Conservation (phyloP, 2,888 invertebrate species). For the Eupsilia transversa region DNA sequence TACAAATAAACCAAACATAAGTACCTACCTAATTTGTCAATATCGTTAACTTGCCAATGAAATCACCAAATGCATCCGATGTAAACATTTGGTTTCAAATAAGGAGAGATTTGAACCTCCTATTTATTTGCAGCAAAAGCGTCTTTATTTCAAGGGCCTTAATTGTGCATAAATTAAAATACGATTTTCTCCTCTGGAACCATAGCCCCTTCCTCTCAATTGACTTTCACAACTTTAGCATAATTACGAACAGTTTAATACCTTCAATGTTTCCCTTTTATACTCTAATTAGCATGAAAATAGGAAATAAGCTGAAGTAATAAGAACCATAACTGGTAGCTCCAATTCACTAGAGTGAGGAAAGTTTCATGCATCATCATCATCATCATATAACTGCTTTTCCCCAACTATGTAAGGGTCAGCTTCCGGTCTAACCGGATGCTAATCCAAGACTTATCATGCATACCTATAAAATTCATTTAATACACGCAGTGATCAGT, state of each 20-base stretch:
- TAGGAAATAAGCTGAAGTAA: slow-evolving; percentile 10
- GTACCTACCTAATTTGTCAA: too few species aligned
- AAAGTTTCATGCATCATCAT: background rate
- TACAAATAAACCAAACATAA: background rate
- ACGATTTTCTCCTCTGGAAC: slow-evolving; percentile 24
- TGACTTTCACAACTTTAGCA: slow-evolving; percentile 34
- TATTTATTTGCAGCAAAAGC: slow-evolving; percentile 12
- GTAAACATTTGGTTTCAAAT: background rate
- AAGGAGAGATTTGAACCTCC: background rate
- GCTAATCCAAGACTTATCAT: background rate
- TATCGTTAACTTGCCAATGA: background rate
- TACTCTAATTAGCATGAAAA: slow-evolving; percentile 44
- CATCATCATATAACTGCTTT: too few species aligned
- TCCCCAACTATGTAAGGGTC: background rate
- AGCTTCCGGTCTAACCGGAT: background rate
- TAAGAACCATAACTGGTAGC: background rate
- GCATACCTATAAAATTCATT: background rate
- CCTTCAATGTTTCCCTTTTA: slow-evolving; percentile 41
- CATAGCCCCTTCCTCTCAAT: slow-evolving; percentile 35
- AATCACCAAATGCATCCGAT: background rate
- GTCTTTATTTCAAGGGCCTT: slow-evolving; percentile 15
- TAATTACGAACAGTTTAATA: slow-evolving; percentile 43
- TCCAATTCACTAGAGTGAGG: background rate
- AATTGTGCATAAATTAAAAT: slow-evolving; percentile 49
- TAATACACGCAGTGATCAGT: background rate